Evolutionary conservation across 2,888 invertebrate genomes (phyloP).

Genomic region (Mermis nigrescens): DNA sequence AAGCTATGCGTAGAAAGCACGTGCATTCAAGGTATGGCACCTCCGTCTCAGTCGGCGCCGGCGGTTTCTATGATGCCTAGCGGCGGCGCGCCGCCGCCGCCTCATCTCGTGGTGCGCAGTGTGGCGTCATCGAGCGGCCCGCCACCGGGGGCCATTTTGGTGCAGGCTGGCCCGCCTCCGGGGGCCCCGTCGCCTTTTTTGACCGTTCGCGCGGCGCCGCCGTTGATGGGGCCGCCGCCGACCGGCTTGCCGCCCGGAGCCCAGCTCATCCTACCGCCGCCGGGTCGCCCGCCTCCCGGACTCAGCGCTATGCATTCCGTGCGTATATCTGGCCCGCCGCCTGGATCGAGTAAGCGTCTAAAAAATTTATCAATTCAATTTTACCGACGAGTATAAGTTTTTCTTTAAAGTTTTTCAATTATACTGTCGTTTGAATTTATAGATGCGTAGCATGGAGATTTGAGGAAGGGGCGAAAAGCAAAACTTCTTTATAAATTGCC

Average conservation of each 20-base stretch:
- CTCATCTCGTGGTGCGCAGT: not conserved
- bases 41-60: too few relatives aligned
- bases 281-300: conserved; percentile 9
- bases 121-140: not conserved
- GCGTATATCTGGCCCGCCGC: not conserved
- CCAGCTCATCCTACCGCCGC: conserved; percentile 13
- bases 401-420: too few relatives aligned
- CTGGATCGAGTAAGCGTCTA: not conserved
- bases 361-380: not conserved
- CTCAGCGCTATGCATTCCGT: not conserved
- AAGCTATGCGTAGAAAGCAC: too few relatives aligned
- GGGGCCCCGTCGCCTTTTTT: not conserved
- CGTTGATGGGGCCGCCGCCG: conserved; percentile 4
- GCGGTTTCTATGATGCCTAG: too few relatives aligned
- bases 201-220: not conserved
- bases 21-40: too few relatives aligned
- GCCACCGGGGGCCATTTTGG: not conserved
- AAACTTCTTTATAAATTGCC: too few relatives aligned
- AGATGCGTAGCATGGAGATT: too few relatives aligned
- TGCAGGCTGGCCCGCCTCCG: conserved; percentile 1
- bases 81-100: conserved; percentile 15
- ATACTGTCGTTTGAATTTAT: too few relatives aligned
- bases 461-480: too few relatives aligned
- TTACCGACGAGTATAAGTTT: too few relatives aligned
- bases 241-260: conserved; percentile 11